phyloP scores from a whole-genome alignment of 2,113 vertebrate genomes.

The Cyprinus carpio region DNA sequence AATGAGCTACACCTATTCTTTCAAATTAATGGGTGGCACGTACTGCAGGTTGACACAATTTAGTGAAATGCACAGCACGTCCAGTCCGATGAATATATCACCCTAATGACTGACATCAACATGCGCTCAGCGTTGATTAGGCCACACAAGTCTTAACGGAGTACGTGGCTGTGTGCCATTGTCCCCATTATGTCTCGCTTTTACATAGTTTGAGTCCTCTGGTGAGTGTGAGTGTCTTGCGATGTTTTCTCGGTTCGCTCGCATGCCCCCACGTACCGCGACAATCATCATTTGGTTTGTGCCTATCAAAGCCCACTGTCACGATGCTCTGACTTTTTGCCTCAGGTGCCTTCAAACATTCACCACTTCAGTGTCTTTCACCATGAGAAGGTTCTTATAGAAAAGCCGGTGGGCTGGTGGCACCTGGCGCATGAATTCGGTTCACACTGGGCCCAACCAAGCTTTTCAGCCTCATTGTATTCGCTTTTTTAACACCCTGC shows the following conservation, averaged over 20 bases:
- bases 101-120: constrained; percentile 29
- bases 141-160: constrained; percentile 2
- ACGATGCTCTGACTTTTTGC: constrained; percentile 47
- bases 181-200: constrained; percentile 71
- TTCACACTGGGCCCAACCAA: background rate
- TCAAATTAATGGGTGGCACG: constrained; percentile 22
- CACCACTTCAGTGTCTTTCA: constrained; percentile 52
- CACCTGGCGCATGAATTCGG: background rate
- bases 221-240: constrained; percentile 53
- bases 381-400: background rate
- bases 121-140: constrained; percentile 1
- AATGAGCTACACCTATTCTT: constrained; percentile 32
- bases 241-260: constrained; percentile 46
- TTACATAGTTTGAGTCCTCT: constrained; percentile 55
- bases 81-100: background rate
- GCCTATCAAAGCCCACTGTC: constrained; percentile 61
- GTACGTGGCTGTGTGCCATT: constrained; percentile 40
- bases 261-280: constrained; percentile 15
- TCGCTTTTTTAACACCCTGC: constrained; percentile 25
- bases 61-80: background rate
- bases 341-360: constrained; percentile 62
- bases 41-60: constrained; percentile 13
- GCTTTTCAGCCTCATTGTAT: constrained; percentile 29
- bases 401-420: constrained; percentile 11
- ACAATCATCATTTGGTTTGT: constrained; percentile 61